Evolutionary conservation across 2,888 invertebrate genomes (phyloP), one percentile per base, ranked within the genome.

Genomic region (Eilema griseolum): DNA sequence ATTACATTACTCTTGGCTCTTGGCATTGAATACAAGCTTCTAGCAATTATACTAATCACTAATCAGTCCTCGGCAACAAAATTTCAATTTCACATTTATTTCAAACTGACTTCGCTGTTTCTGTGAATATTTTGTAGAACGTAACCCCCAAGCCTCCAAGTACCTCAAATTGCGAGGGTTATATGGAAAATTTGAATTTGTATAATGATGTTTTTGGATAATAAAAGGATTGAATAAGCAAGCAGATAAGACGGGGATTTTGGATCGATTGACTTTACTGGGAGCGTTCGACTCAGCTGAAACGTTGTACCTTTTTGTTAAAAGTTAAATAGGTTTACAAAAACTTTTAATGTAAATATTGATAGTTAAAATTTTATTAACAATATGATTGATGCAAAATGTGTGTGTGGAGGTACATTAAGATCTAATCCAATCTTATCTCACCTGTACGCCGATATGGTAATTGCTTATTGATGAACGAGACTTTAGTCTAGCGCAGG

Each of bases 121-220:
- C 69, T 67, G 75, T 70, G 73, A 77, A 77, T 74, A 77, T 80
- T 77, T 33, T 73, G 65, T 59, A 72, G 61, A 59, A 59, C 70
- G 67, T 61, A 78, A 73, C 70, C 75, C 75, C 71, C 63, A 75
- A 76, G 77, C 64, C 69, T 74, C 83, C 78, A 81, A n/a, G n/a
- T 77, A 77, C 72, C 69, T 81, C 66, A 77, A 79, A 77, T 81
- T 82, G 82, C 75, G 81, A 82, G 81, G 80, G 83, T 77, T 78
- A 78, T 74, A 80, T 78, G 68, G 71, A 72, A 78, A 83, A 83
- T 86, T 83, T 84, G 83, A 86, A 86, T 86, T 84, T 81, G 80
- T 85, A 81, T 82, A 85, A 83, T 80, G 85, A 82, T 84, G 82
- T 87, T 85, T 83, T 85, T 82, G 83, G 82, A 82, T 86, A 85